Evolutionary conservation across 2,797 vertebrate species (phyloP), one percentile per base, ranked within the genome.

Genomic region (Salmo trutta): DNA sequence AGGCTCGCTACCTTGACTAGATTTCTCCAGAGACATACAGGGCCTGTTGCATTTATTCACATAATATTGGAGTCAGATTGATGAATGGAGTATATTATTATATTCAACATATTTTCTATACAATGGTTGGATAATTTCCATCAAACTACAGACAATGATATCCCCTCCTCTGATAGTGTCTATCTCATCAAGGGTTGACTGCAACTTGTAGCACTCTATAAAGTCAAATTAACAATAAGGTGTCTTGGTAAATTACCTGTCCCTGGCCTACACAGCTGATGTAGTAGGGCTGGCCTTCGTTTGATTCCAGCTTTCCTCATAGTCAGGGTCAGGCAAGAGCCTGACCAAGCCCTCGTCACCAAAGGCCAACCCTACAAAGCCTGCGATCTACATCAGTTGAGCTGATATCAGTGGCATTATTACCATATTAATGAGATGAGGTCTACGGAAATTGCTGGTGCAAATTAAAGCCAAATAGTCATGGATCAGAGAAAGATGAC

Each of bases 391-490:
- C 24, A 62, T 88, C 80, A 79, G 81, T 66, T 27, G 83, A 82
- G 80, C 82, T 89, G 85, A 89, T 85, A 66, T 70, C 84, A 90
- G 79, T 85, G 83, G 81, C 85, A 90, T 84, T 88, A 94, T 94
- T 95, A 93, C 87, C 94, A 94, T 95, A 94, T 91, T 93, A 95
- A 95, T 92, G 90, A 94, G 92, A 93, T 91, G 84, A 91, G 83
- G 84, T 83, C 88, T 91, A 73, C 76, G 82, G 87, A 93, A 93
- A 95, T 92, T 94, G 89, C 84, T 54, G 84, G 47, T 84, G 87
- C 91, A 89, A 92, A 93, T 91, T 86, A 89, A 92, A 92, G 85
- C 77, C 84, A 84, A 90, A 78, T 67, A 74, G 84, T 84, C 67
- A 70, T 81, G 82, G 75, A 16, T 81, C 82, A 84, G 73, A 90